These are phyloP conservation scores for Galerucella nymphaeae DNA, from an alignment of 2,888 invertebrate species.

Conservation along the genomic window DNA sequence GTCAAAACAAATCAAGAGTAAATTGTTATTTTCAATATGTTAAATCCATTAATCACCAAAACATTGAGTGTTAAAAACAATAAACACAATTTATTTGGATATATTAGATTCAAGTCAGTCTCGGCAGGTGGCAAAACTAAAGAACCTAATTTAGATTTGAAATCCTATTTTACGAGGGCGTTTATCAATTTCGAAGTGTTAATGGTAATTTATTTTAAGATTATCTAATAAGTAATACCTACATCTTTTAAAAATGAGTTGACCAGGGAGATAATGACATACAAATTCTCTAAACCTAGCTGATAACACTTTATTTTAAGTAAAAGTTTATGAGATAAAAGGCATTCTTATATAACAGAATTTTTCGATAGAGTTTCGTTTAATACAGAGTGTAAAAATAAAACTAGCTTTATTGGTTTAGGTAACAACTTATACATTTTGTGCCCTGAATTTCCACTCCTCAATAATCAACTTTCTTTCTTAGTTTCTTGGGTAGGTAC, in stretches of 20 bases:
- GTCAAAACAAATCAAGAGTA: background rate
- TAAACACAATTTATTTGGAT: background rate
- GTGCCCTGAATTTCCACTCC: too few species aligned
- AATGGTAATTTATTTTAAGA: background rate
- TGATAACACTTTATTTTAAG: slow-evolving; percentile 1
- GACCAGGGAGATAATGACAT: background rate
- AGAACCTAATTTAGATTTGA: slow-evolving; percentile 7
- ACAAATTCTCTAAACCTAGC: slow-evolving; percentile 1
- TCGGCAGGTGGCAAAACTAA: slow-evolving; percentile 3
- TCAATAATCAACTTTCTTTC: too few species aligned
- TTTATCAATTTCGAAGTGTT: slow-evolving; percentile 3
- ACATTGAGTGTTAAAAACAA: slow-evolving; percentile 1
- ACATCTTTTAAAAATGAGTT: background rate
- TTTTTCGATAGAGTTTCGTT: background rate
- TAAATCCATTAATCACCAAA: slow-evolving; percentile 5
- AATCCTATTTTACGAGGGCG: background rate
- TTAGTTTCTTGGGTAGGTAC: too few species aligned
- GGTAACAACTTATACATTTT: too few species aligned
- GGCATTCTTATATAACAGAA: background rate
- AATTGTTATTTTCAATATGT: slow-evolving; percentile 1
- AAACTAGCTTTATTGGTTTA: background rate
- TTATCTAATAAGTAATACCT: slow-evolving; percentile 4
- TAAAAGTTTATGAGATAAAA: background rate
- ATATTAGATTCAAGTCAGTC: background rate
- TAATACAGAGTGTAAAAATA: background rate